These are phyloP conservation scores for Chloroclystis v-ata DNA, from an alignment of 2,888 invertebrate species.

Conservation along the genomic window DNA sequence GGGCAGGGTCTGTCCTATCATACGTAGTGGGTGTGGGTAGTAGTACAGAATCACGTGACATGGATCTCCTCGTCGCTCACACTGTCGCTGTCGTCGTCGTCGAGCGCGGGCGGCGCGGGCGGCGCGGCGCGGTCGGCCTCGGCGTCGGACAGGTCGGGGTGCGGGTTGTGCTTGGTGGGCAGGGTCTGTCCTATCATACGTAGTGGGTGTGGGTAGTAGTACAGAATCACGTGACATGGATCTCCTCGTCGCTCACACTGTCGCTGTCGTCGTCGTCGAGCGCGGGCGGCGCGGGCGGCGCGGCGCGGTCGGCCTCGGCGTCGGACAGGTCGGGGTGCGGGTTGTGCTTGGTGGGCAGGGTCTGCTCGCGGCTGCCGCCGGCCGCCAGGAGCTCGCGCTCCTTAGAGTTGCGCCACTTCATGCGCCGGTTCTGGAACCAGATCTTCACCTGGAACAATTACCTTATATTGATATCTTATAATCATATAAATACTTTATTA, in stretches of 20 bases:
- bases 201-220: background rate
- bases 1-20: too few species aligned
- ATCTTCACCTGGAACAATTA: constrained; percentile 77
- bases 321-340: constrained; percentile 97
- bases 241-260: constrained; percentile 88
- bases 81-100: constrained; percentile 75
- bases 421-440: constrained; percentile 97
- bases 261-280: constrained; percentile 73
- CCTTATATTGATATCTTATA: too few species aligned
- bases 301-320: constrained; percentile 87
- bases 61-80: constrained; percentile 91
- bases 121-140: constrained; percentile 85
- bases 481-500: too few species aligned
- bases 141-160: constrained; percentile 95
- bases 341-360: constrained; percentile 96
- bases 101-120: constrained; percentile 42
- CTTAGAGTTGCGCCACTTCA: constrained; percentile 99
- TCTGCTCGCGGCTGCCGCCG: constrained; percentile 96
- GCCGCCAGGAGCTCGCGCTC: constrained; percentile 95
- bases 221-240: constrained; percentile 90
- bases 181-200: background rate
- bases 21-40: background rate
- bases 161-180: constrained; percentile 97
- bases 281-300: constrained; percentile 42
- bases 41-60: constrained; percentile 85